Base-by-base conservation (phyloP, 1,140 invertebrate genomes). In the Dreissena polymorpha region DNA sequence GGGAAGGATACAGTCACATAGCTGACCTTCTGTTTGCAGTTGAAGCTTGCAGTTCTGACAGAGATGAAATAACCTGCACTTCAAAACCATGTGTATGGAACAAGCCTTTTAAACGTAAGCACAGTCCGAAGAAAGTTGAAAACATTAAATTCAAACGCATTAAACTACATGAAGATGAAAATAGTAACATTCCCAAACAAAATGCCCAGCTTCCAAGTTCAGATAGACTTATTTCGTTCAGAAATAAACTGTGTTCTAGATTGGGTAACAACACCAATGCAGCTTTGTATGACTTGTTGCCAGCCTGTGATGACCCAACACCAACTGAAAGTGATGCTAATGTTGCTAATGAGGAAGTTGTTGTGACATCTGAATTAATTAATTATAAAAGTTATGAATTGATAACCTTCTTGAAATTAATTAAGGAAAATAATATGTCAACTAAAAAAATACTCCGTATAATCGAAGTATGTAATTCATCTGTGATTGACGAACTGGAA, bases 71-170 rank as follows among this genome's bases (percentile, higher is more conserved):
- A 60, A 16, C 51, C 16, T 55, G 51, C 55, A 55, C 72, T 57
- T 74, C 39, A n/a, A 39, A 67, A 77, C 29, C 55, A 55, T 63
- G 51, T 60, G 23, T 14, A 29, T 55, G 18, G 55, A 63, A 60
- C 29, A 55, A 63, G 13, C 23, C 55, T 13, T 57, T 10, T 6
- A 55, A 60, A 63, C 21, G 53, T 13, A 71, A 69, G n/a, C 8
- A 72, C 1, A 25, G 27, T 50, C 13, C 70, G 14, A 72, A n/a
- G 25, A 39, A 16, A 27, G 63, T 83, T 14, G 63, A 75, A n/a
- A 57, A 83, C 50, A 83, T 83, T 14, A 39, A 2, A 27, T 83
- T 83, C 25, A 83, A 83, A 69, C 21, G 65, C 14, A 67, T 76
- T 10, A 76, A 70, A 50, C 65, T 74, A 78, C 16, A 67, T 69